phyloP scores from a whole-genome alignment of 2,888 invertebrate species.

The Exephanes ischioxanthus region DNA sequence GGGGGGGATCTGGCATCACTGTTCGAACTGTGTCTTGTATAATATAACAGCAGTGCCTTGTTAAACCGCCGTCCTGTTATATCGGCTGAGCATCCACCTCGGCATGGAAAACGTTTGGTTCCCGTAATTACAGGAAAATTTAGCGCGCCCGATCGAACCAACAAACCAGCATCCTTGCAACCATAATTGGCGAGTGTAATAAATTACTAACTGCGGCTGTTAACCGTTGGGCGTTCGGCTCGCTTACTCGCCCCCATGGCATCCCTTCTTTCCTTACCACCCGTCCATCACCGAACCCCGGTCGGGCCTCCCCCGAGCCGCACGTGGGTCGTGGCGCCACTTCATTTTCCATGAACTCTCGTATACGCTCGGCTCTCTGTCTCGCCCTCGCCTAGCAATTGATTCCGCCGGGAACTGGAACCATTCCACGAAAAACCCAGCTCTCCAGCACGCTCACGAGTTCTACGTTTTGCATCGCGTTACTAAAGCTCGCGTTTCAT shows the following conservation, averaged over 20 bases:
- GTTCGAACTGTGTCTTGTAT: background rate
- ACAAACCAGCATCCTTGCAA: constrained; percentile 17
- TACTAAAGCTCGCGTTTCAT: background rate
- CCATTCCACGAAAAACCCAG: background rate
- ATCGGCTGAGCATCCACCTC: background rate
- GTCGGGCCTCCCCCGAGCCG: background rate
- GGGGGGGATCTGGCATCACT: no score
- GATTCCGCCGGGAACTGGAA: constrained; percentile 20
- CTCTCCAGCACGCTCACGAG: background rate
- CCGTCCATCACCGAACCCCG: constrained; percentile 11
- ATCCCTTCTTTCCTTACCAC: constrained; percentile 1
- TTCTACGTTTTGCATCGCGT: background rate
- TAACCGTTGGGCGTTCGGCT: constrained; percentile 29
- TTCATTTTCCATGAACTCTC: constrained; percentile 49
- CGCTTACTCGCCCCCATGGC: background rate
- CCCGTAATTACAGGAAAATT: constrained; percentile 34
- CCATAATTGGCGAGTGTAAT: constrained; percentile 52
- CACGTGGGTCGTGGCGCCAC: constrained; percentile 14
- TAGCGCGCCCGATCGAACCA: background rate
- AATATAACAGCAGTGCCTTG: background rate
- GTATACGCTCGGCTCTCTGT: background rate
- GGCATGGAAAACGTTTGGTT: constrained; percentile 22
- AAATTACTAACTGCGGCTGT: constrained; percentile 39
- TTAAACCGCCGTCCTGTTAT: background rate
- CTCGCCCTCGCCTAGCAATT: constrained; percentile 20